phyloP scores from a whole-genome alignment of 2,888 invertebrate species.

The Saturnia pavonia region DNA sequence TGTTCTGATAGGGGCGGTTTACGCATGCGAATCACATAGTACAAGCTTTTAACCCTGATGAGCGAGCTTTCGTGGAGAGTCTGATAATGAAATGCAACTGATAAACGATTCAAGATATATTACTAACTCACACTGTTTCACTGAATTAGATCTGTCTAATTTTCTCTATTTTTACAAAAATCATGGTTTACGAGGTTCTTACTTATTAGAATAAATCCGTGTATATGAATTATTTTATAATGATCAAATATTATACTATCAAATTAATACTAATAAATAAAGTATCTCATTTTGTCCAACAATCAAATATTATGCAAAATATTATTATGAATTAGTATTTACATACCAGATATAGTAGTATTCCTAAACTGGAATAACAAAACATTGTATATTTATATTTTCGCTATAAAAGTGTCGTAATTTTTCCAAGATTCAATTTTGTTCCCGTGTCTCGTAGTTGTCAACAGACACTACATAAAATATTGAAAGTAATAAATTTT shows the following conservation, averaged over 20 bases:
- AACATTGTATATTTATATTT: not conserved
- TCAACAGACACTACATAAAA: constrained; percentile 18
- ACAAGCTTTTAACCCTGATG: constrained; percentile 61
- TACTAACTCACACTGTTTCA: constrained; percentile 38
- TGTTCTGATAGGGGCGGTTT: constrained; percentile 57
- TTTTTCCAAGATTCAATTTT: not conserved
- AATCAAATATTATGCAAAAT: not conserved
- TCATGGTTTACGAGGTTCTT: not conserved
- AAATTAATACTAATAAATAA: not conserved
- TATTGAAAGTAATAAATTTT: constrained; percentile 24
- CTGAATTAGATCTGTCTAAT: constrained; percentile 25
- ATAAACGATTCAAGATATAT: constrained; percentile 56
- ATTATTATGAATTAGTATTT: not conserved
- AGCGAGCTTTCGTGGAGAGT: constrained; percentile 55
- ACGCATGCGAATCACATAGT: constrained; percentile 72
- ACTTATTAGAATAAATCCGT: not conserved
- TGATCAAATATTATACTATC: not conserved
- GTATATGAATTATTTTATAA: not conserved
- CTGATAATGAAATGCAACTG: constrained; percentile 67
- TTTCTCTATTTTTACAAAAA: not conserved
- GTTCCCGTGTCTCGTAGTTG: not conserved
- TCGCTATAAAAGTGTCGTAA: not conserved
- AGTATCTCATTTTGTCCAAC: not conserved
- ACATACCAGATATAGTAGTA: not conserved
- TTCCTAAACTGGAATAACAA: not conserved